Percentiles rank a stretch among this genome's conserved stretches.
These are phyloP conservation scores for Erannis defoliaria DNA, from an alignment of 2,888 invertebrate species.

Conservation along the genomic window DNA sequence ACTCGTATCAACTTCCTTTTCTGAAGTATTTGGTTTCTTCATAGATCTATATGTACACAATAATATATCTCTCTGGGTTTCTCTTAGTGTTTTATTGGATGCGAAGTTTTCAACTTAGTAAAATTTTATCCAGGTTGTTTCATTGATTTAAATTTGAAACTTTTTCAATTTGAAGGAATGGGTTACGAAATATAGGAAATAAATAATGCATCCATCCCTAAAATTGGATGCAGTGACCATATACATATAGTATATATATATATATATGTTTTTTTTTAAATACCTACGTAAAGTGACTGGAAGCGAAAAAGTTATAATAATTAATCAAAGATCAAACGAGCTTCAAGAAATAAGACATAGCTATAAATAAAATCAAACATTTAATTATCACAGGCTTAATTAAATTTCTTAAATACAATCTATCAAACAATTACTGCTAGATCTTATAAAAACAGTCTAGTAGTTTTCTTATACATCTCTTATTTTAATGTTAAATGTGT, in stretches of 20 bases:
- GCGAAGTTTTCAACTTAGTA: too few relatives aligned
- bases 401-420: constrained; percentile 17
- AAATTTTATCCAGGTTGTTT: too few relatives aligned
- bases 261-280: too few relatives aligned
- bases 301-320: not conserved
- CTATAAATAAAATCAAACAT: constrained; percentile 21
- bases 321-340: not conserved
- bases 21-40: constrained; percentile 11
- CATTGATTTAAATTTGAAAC: too few relatives aligned
- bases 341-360: constrained; percentile 1
- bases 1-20: constrained; percentile 43
- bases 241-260: too few relatives aligned
- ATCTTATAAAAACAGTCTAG: constrained; percentile 1
- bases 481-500: constrained; percentile 9
- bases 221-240: too few relatives aligned
- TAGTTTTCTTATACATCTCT: not conserved
- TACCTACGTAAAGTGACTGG: too few relatives aligned
- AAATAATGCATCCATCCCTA: too few relatives aligned
- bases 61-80: not conserved
- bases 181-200: too few relatives aligned
- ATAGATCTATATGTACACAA: too few relatives aligned
- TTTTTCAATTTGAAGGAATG: too few relatives aligned
- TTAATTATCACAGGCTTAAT: constrained; percentile 27
- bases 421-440: constrained; percentile 5
- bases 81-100: constrained; percentile 4